A percentile compares a stretch with the other conserved stretches of the same genome.
These are phyloP conservation scores for Sander lucioperca DNA, from an alignment of 2,113 vertebrate genomes.

Conservation along the genomic window DNA sequence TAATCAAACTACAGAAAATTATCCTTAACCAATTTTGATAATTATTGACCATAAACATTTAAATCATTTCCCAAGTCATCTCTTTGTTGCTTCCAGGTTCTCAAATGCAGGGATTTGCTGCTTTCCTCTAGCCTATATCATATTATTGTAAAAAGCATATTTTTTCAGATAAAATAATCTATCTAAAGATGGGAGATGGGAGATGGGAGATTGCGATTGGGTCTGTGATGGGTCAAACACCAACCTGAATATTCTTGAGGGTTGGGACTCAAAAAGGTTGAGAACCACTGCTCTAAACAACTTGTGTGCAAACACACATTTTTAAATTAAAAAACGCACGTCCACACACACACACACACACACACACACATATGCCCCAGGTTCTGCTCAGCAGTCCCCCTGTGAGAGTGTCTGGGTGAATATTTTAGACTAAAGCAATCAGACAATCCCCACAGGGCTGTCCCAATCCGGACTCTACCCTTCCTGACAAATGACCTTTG, in stretches of 20 bases:
- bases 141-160: neutral
- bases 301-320: neutral
- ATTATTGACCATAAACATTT: neutral
- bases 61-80: neutral
- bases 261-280: too few species aligned
- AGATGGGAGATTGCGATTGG: neutral
- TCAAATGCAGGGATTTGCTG: neutral
- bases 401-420: constrained; percentile 23
- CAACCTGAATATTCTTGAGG: too few species aligned
- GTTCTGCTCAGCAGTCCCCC: neutral
- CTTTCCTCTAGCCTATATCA: neutral
- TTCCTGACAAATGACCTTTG: constrained; percentile 70
- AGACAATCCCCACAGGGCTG: constrained; percentile 40
- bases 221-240: too few species aligned
- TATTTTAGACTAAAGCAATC: constrained; percentile 44
- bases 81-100: neutral
- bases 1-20: neutral
- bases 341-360: neutral
- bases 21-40: neutral
- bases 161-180: neutral
- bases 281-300: neutral
- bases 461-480: constrained; percentile 46
- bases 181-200: neutral
- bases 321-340: too few species aligned
- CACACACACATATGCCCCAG: neutral